Base-by-base conservation (phyloP, 2,797 vertebrate genomes). In the Hoplostethus atlanticus region DNA sequence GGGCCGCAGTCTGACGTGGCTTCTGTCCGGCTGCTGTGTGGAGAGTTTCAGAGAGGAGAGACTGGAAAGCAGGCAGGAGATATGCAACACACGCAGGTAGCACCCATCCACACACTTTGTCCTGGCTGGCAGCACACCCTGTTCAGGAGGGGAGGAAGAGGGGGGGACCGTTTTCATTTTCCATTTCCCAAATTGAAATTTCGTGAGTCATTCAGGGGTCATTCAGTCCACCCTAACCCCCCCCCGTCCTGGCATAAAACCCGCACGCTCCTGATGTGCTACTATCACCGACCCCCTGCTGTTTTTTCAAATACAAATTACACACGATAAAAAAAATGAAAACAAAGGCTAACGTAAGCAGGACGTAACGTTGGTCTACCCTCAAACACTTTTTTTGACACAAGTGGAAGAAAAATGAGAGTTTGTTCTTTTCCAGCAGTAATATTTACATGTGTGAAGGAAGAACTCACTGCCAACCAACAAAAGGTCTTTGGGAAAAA, bases 371-470 rank as follows among this genome's bases (percentile, higher is more conserved):
- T 79, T 73, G 62, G 63, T 71, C 44, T 13, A n/a, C 6, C 25
- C 40, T 80, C 73, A 83, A 83, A 79, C 48, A 72, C 51, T 60
- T 60, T 46, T 46, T 6, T 15, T 77, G 54, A 76, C n/a, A 31
- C 65, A 36, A 53, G 21, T 16, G 36, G 6, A 71, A 15, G 64
- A 65, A 74, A 66, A 83, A 75, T 75, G 4, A 60, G 7, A 13
- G 40, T 34, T 78, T 81, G 66, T 80, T 84, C 59, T 79, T 80
- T 71, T 80, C 64, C 52, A 61, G 60, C 50, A 70, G 72, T 54
- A 87, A 90, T 87, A 84, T 89, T 92, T 91, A 84, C 71, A 64
- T 71, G 79, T 78, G 57, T 64, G 53, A 83, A 87, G 86, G 85
- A 92, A 87, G 81, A 61, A 55, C 67, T 71, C 16, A 12, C 38